phyloP scores from a whole-genome alignment of 2,113 vertebrate genomes.

The Nymphicus hollandicus region DNA sequence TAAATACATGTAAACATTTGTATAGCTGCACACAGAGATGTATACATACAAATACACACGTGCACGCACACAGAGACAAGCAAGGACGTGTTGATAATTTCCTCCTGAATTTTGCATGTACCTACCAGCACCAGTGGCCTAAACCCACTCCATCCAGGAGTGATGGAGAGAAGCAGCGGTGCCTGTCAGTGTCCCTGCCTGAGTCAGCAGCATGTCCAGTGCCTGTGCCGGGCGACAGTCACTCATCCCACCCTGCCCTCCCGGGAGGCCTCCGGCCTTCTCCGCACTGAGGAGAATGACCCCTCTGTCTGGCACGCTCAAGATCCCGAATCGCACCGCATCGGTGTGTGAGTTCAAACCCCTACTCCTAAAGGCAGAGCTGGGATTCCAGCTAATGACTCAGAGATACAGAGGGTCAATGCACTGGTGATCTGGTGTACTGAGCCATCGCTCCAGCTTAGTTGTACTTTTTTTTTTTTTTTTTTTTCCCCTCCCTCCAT shows the following conservation, averaged over 20 bases:
- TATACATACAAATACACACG: background rate
- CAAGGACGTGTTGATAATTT: background rate
- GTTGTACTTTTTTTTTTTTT: conserved; percentile 44
- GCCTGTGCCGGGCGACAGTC: conserved; percentile 60
- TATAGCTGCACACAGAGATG: background rate
- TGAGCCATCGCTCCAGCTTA: conserved; percentile 53
- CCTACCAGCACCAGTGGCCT: conserved; percentile 51
- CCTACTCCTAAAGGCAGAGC: conserved; percentile 65
- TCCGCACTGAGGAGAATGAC: conserved; percentile 55
- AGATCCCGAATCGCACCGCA: conserved; percentile 46
- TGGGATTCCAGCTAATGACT: conserved; percentile 75
- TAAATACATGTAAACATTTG: background rate
- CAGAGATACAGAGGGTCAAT: conserved; percentile 71
- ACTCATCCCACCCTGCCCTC: conserved; percentile 45
- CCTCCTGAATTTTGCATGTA: conserved; percentile 41
- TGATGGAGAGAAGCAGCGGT: conserved; percentile 47
- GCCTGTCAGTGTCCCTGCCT: conserved; percentile 71
- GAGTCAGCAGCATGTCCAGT: conserved; percentile 72
- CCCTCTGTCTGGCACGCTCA: conserved; percentile 61
- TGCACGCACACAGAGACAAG: background rate
- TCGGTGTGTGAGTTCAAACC: conserved; percentile 67
- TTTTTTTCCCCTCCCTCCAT: background rate
- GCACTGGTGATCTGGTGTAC: conserved; percentile 62
- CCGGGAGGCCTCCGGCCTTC: conserved; percentile 60
- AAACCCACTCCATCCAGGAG: conserved; percentile 9